A percentile compares a stretch with the other conserved stretches of the same genome.
These are phyloP conservation scores for Perca schrenkii DNA, from an alignment of 2,113 vertebrate species.

Conservation along the genomic window DNA sequence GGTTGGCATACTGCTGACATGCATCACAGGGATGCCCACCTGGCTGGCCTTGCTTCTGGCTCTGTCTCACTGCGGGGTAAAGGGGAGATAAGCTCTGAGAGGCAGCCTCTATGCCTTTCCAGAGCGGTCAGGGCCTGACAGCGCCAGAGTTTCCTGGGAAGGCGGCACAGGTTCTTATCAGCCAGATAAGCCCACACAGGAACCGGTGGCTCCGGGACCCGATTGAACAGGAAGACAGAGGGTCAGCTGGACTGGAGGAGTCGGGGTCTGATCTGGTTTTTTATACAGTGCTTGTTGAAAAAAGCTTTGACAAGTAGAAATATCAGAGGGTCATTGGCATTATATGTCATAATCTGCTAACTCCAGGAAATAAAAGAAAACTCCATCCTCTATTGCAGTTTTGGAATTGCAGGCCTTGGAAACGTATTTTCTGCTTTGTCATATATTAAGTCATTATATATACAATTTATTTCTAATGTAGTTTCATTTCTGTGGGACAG, in stretches of 20 bases:
- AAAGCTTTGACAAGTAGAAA: background rate
- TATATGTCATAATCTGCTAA: background rate
- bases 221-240: constrained; percentile 56
- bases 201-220: constrained; percentile 57
- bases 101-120: constrained; percentile 54
- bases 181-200: constrained; percentile 73
- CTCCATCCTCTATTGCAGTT: background rate
- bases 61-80: constrained; percentile 34
- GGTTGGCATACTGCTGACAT: constrained; percentile 53
- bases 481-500: background rate
- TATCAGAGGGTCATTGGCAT: background rate
- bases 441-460: background rate
- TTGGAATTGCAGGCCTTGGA: constrained; percentile 1
- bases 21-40: constrained; percentile 67
- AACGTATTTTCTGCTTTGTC: constrained; percentile 4
- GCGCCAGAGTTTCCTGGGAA: constrained; percentile 52
- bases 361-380: background rate
- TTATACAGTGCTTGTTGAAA: background rate
- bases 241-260: constrained; percentile 40
- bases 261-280: constrained; percentile 10
- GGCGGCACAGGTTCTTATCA: constrained; percentile 68
- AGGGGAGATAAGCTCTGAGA: constrained; percentile 76
- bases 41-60: constrained; percentile 69
- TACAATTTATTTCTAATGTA: background rate
- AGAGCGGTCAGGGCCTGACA: constrained; percentile 44